These are phyloP conservation scores for Nibea albiflora DNA, from an alignment of 2,113 vertebrate genomes.

Conservation along the genomic window DNA sequence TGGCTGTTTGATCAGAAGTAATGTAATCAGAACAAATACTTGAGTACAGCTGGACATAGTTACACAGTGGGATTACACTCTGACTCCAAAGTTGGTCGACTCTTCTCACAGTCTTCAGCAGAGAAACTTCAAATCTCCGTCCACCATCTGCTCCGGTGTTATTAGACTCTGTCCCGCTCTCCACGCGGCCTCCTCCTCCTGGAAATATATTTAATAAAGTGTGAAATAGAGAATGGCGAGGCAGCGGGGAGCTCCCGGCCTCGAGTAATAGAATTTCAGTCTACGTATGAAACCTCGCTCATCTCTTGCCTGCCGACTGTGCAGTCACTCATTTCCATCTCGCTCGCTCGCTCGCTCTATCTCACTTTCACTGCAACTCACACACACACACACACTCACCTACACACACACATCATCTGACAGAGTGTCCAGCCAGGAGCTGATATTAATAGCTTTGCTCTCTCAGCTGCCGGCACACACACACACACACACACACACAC, in stretches of 20 bases:
- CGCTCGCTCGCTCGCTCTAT: not conserved
- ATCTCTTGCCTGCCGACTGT: conserved; percentile 23
- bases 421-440: conserved; percentile 50
- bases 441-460: conserved; percentile 65
- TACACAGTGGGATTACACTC: too few species aligned
- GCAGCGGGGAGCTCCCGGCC: conserved; percentile 9
- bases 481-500: not conserved
- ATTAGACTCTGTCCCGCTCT: conserved; percentile 7
- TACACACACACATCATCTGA: conserved; percentile 41
- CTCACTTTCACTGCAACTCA: not conserved
- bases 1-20: too few species aligned
- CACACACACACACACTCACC: conserved; percentile 34
- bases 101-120: not conserved
- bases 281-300: conserved; percentile 36
- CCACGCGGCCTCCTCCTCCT: conserved; percentile 5
- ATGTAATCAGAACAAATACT: too few species aligned
- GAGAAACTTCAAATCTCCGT: conserved; percentile 31
- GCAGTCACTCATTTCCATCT: conserved; percentile 5
- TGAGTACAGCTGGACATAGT: too few species aligned
- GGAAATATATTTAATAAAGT: conserved; percentile 57
- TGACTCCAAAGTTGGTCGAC: not conserved
- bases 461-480: conserved; percentile 22
- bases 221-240: conserved; percentile 56
- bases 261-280: conserved; percentile 38
- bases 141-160: conserved; percentile 39